Base-by-base conservation (phyloP, 1,140 invertebrate genomes). In the Periplaneta americana region DNA sequence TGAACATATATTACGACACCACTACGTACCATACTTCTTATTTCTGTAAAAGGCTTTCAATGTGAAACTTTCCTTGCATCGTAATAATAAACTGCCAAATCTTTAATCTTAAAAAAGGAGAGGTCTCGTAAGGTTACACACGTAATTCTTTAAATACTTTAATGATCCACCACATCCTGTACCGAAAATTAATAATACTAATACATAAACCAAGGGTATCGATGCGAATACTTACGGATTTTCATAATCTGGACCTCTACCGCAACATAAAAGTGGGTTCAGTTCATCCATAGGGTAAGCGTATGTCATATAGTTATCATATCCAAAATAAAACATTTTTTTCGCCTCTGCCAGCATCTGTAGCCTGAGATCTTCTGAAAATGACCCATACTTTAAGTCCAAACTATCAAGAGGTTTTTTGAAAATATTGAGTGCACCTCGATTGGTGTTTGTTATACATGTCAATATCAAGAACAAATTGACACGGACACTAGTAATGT, bases 271-370 rank as follows among this genome's bases (percentile, higher is more conserved):
- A 32, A 94, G 86, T 32, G 93, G 93, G 85, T 91, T 89, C 15
- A 94, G 86, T 87, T 94, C 93, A 88, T 94, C 93, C 83, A 90
- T 88, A 0, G 93, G 93, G 87, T 91, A 94, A 9, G 93, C 93
- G 89, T 93, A 86, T 75, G 90, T 87, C 84, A 94, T 89, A 86
- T 94, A 94, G 80, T 89, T 91, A 84, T 94, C 89, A 87, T 94
- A 95, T 0, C 92, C 93, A 90, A 93, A 92, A 83, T 87, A 86
- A 85, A 92, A 92, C 91, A 92, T 92, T 83, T 89, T 86, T 82
- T 86, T 86, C 34, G 86, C 86, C 83, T 87, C 85, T 75, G 84
- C 82, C 83, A 87, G 75, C 85, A 89, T 87, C 80, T 86, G 82
- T 34, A 86, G 74, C 22, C 88, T 83, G 78, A 87, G 84, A 28